These are phyloP conservation scores for Gouania willdenowi DNA, from an alignment of 2,797 vertebrate species.

Conservation along the genomic window DNA sequence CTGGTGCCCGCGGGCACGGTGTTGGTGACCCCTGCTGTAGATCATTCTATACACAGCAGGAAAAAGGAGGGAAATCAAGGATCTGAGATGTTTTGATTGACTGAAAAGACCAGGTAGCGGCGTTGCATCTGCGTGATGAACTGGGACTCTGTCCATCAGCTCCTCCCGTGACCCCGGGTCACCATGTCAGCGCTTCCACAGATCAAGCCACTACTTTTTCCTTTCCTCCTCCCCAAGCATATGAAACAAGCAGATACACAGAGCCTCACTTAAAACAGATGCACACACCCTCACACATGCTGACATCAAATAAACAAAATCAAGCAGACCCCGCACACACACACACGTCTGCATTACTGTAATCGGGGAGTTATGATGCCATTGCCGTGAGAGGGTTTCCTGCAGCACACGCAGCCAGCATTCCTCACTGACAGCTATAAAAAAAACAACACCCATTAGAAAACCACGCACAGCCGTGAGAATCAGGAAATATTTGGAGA, in stretches of 20 bases:
- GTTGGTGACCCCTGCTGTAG: conserved; percentile 13
- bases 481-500: conserved; percentile 53
- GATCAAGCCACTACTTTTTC: conserved; percentile 50
- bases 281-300: conserved; percentile 18
- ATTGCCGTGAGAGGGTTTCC: conserved; percentile 61
- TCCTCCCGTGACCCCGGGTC: conserved; percentile 60
- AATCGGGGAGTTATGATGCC: conserved; percentile 41
- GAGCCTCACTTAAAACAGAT: conserved; percentile 54
- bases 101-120: conserved; percentile 40
- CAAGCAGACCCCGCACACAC: conserved; percentile 24
- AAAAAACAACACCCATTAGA: conserved; percentile 47
- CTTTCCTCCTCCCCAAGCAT: conserved; percentile 9
- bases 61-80: too few species aligned
- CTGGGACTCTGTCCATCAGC: conserved; percentile 42
- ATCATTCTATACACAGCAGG: too few species aligned
- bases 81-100: conserved; percentile 41
- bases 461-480: conserved; percentile 50
- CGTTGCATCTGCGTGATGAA: conserved; percentile 45
- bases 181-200: conserved; percentile 64
- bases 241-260: conserved; percentile 38
- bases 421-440: conserved; percentile 65
- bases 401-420: conserved; percentile 43
- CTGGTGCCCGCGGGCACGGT: too few species aligned
- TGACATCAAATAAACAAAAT: conserved; percentile 48
- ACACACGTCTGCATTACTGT: conserved; percentile 13